Evolutionary conservation across 2,888 invertebrate genomes (phyloP), one percentile per base, ranked within the genome.

Genomic region (Pherbina coryleti): DNA sequence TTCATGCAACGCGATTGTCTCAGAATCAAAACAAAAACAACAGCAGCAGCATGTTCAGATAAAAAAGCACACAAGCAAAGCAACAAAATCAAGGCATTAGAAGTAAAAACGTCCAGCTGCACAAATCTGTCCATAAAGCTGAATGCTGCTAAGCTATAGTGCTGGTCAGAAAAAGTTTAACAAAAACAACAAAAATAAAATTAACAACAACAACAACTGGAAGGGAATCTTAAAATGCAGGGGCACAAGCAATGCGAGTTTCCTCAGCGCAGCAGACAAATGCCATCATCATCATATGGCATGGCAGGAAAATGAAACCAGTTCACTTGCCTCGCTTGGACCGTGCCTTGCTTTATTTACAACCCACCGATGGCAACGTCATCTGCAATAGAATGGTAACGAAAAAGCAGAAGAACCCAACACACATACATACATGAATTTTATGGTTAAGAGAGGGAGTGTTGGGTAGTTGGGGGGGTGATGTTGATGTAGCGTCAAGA

Each of bases 351-450:
- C 55, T 71, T 71, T 49, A 57, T n/a, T 64, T 49, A 49, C 64
- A 62, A 49, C 17, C n/a, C 14, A 34, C 3, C 25, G 28, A 25
- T 25, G 34, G 22, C 25, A 31, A 57, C 37, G 76, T 71, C 75
- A 76, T 64, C 73, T 76, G 80, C 75, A 75, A 75, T 62, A 55
- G 66, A 71, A 76, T 76, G 66, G 72, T 66, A 72, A 67, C 69
- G 66, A 53, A n/a, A 69, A 19, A 66, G 57, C 9, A 25, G 14
- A 1, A 11, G 37, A 60, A 9, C 31, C 14, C 2, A 75, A 34
- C 5, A 19, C 66, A 69, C 60, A 49, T 66, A 28, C 51, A 8
- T 8, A n/a, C 31, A 31, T 84, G 84, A 82, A 83, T 83, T 84
- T 81, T 4, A 49, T 17, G 19, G n/a, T 1, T 11, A 7, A 25